Conservation (phyloP, 2,797 vertebrate species). For the Pagetopsis macropterus region DNA sequence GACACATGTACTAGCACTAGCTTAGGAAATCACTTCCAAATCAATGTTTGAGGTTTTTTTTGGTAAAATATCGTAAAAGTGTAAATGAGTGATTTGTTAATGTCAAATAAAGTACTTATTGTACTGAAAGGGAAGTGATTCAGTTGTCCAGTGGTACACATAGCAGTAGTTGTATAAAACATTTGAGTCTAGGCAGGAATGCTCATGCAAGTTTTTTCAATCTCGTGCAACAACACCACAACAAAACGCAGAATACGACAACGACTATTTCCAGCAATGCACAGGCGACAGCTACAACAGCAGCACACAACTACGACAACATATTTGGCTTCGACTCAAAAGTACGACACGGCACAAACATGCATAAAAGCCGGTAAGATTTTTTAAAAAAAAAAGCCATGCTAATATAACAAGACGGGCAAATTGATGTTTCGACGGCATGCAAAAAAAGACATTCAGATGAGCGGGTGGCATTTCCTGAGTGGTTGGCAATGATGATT, state of each 20-base stretch:
- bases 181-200: constrained; percentile 21
- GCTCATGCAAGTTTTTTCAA: constrained; percentile 18
- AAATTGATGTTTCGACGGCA: constrained; percentile 53
- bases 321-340: constrained; percentile 42
- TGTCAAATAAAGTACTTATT: neutral
- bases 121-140: constrained; percentile 25
- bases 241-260: constrained; percentile 9
- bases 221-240: neutral
- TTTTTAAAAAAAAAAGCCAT: constrained; percentile 1
- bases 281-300: constrained; percentile 37
- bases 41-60: neutral
- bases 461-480: constrained; percentile 44
- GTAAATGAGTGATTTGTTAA: neutral
- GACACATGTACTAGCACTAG: neutral
- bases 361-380: constrained; percentile 38
- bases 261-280: constrained; percentile 28
- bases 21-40: constrained; percentile 21
- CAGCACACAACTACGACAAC: constrained; percentile 31
- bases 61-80: too few relatives aligned
- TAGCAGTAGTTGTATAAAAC: neutral
- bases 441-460: constrained; percentile 57
- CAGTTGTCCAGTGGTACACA: neutral
- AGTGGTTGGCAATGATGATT: constrained; percentile 69
- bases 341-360: constrained; percentile 47
- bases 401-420: constrained; percentile 18